Base-by-base conservation (phyloP, 2,113 vertebrate genomes). In the Carettochelys insculpta region DNA sequence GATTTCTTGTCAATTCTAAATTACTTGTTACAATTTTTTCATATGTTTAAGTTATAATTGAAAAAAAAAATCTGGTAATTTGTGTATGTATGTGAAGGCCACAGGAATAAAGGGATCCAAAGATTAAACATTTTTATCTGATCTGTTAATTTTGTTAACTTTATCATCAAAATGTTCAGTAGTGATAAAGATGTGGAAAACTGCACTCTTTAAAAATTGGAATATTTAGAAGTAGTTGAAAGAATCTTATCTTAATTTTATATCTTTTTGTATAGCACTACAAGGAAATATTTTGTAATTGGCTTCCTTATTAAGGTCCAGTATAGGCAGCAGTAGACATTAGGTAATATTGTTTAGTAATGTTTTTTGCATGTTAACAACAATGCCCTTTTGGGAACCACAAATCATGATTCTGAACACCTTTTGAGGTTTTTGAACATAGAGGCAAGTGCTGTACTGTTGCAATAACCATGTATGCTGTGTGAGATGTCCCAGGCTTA, bases 101-200 rank as follows among this genome's bases (percentile, higher is more conserved):
- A 88, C 97, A 95, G 95, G 93, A 97, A 97, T 97, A 98, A 98
- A 98, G 97, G 97, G 97, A 98, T 98, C 98, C 97, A 98, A 98
- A 98, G 98, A 98, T 97, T 95, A 95, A 97, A 92, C 90, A 61
- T 95, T 98, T 97, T 97, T 92, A 97, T 96, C 96, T 97, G 94
- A 95, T 95, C 96, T 97, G 90, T 87, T 96, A 90, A 53, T 92
- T 97, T 95, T 93, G 89, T 93, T 96, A 86, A 90, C 79, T 93
- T 94, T 90, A 78, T 90, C 83, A 90, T 96, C 89, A 89, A 58
- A 92, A 87, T 86, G 95, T 89, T 97, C 87, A 96, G 86, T 97
- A 97, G 91, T 96, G 94, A 96, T 96, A 91, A 95, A 94, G 93
- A 96, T 77, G 80, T 95, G 93, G 91, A 93, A 94, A 92, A 93